phyloP scores from a whole-genome alignment of 2,797 vertebrate genomes.

The Alcedo quadribrachys region DNA sequence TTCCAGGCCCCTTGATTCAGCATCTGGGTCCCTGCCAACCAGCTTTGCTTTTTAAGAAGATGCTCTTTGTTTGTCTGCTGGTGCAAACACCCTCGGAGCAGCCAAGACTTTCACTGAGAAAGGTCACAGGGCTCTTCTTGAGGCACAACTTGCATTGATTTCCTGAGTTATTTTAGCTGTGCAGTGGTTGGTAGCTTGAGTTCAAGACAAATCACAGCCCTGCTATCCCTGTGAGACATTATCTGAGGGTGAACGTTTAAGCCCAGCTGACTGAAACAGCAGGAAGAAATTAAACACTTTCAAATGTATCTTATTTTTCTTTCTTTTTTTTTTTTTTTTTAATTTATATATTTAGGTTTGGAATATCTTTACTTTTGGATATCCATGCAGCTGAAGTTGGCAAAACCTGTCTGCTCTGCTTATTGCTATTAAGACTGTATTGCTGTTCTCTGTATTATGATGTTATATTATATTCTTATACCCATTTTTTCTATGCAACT shows the following conservation, averaged over 20 bases:
- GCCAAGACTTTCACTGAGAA: slow-evolving; percentile 26
- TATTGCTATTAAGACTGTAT: background rate
- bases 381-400: background rate
- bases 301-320: background rate
- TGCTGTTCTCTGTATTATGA: background rate
- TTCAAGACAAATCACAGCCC: background rate
- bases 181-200: background rate
- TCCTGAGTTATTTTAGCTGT: background rate
- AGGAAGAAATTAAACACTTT: background rate
- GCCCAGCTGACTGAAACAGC: background rate
- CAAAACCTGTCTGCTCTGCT: background rate
- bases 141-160: background rate
- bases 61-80: slow-evolving; percentile 19
- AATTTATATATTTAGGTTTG: background rate
- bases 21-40: slow-evolving; percentile 11
- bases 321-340: no score
- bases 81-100: background rate
- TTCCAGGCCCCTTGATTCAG: background rate
- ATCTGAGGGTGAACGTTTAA: background rate
- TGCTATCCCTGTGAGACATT: background rate
- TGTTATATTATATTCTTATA: background rate
- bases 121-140: background rate
- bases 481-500: background rate
- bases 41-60: slow-evolving; percentile 27
- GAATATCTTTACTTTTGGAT: background rate